A percentile compares a stretch with the other conserved stretches of the same genome.
phyloP scores from a whole-genome alignment of 2,113 vertebrate species.

The Camelus bactrianus region DNA sequence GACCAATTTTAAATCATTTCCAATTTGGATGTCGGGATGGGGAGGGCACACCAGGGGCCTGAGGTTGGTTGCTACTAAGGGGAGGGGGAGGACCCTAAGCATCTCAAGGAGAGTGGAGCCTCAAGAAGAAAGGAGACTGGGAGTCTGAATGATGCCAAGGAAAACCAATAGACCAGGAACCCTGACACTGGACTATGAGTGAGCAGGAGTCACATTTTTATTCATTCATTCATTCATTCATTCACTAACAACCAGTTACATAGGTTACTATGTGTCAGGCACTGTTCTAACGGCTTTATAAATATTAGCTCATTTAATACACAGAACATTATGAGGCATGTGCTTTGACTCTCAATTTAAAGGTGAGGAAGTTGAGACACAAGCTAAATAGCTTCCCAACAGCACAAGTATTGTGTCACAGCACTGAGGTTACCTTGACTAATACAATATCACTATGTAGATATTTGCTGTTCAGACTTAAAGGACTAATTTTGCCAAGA shows the following conservation, averaged over 20 bases:
- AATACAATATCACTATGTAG: not conserved
- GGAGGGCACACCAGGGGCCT: no score
- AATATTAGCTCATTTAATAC: not conserved
- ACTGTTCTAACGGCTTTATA: not conserved
- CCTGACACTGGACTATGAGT: not conserved
- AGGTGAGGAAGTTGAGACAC: not conserved
- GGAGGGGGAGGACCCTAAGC: not conserved
- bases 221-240: not conserved
- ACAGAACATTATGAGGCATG: not conserved
- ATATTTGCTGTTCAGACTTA: not conserved
- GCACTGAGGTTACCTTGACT: not conserved
- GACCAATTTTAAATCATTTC: not conserved
- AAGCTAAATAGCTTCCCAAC: not conserved
- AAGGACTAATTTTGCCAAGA: not conserved
- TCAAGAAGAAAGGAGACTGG: not conserved
- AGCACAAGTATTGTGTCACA: not conserved
- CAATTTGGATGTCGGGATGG: not conserved
- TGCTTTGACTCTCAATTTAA: not conserved
- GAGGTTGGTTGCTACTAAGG: not conserved
- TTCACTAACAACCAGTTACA: not conserved
- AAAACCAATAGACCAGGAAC: not conserved
- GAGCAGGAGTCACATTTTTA: not conserved
- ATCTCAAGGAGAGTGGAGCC: rapidly evolving
- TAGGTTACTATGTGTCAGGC: not conserved
- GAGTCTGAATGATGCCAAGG: not conserved